Evolutionary conservation across 2,797 vertebrate genomes (phyloP).

Genomic region (Alosa sapidissima): DNA sequence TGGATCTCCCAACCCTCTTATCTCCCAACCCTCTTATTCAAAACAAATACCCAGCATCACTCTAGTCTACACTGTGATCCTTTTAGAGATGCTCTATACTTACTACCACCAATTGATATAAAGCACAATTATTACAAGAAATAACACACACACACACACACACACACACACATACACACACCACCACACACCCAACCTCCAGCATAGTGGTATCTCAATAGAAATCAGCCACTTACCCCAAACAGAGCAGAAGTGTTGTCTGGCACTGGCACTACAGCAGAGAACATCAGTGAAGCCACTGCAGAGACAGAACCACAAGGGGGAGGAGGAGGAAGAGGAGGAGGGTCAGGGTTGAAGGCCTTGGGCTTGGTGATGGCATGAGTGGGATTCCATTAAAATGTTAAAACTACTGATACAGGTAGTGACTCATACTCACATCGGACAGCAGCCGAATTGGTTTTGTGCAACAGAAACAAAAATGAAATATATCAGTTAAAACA

Average conservation of each 20-base stretch:
- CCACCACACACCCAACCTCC: too few relatives aligned
- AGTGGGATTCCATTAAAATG: background rate
- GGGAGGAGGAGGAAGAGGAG: conserved; percentile 32
- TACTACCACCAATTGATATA: too few relatives aligned
- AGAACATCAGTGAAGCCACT: conserved; percentile 86
- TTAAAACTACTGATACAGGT: background rate
- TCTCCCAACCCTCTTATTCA: background rate
- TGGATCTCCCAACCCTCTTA: background rate
- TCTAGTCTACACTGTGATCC: background rate
- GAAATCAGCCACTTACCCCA: conserved; percentile 80
- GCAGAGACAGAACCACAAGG: conserved; percentile 53
- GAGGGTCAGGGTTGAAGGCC: conserved; percentile 25
- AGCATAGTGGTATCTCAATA: background rate
- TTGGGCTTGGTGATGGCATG: conserved; percentile 44
- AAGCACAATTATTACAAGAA: too few relatives aligned
- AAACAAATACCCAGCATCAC: background rate
- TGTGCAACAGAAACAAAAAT: conserved; percentile 85
- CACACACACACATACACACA: too few relatives aligned
- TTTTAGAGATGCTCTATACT: background rate
- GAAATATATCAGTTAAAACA: conserved; percentile 92
- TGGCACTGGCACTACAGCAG: conserved; percentile 85
- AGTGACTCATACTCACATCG: conserved; percentile 76
- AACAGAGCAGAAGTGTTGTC: conserved; percentile 87
- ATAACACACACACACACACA: too few relatives aligned
- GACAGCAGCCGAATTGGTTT: conserved; percentile 79